Base-by-base conservation (phyloP, 1,140 invertebrate species). In the Homalodisca vitripennis region DNA sequence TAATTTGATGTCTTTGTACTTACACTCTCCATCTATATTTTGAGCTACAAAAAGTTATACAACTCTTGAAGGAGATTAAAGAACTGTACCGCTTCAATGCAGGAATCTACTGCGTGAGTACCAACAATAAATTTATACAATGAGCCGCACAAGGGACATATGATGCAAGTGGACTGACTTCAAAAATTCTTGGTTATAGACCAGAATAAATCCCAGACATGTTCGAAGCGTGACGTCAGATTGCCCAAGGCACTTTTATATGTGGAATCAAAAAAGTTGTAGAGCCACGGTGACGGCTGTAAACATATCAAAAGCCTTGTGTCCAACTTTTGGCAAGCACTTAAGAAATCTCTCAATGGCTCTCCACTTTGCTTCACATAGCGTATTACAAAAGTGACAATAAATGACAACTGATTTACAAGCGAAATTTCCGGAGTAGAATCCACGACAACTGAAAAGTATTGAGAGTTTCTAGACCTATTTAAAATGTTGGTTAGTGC, bases 71-170 rank as follows among this genome's bases (percentile, higher is more conserved):
- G 68, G 14, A 72, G 46, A 47, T 68, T 62, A 70, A 76, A 76
- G 41, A 75, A 74, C 63, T 62, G 48, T 22, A 73, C 73, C 24
- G 74, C 71, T 66, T 65, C 32, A 17, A 63, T 48, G 70, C 71
- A 72, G 48, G 55, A 60, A 32, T 79, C 75, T 67, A 74, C 77
- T n/a, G 75, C 75, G 74, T 72, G 71, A 68, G 73, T 68, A 20
- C 72, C 72, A 71, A 75, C 75, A n/a, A n/a, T 65, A 75, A 70
- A 69, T 75, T 80, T 67, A 81, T 73, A 72, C 55, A 75, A 73
- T 75, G 75, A 67, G 71, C 79, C 72, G 74, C 76, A 74, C 74
- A 79, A 72, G 72, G 75, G 48, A 73, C 72, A 69, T 69, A 79
- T 63, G 53, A 34, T 32, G 75, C 75, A 69, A 67, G 69, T 32